Evolutionary conservation across 2,888 invertebrate genomes (phyloP), one percentile per base, ranked within the genome.

Genomic region (Thymelicus sylvestris): DNA sequence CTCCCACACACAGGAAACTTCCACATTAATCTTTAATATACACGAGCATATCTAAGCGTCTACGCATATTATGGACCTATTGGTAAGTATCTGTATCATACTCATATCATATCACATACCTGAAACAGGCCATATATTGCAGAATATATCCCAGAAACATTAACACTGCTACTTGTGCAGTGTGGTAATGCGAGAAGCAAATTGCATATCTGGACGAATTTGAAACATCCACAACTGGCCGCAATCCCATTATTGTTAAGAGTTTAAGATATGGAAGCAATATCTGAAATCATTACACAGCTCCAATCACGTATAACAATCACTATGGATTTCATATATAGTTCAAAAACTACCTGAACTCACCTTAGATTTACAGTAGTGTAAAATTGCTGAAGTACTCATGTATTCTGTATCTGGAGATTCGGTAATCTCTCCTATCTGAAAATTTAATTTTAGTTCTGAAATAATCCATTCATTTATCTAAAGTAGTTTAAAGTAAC

Each of bases 361-460:
- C 83, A 95, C 95, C 93, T 97, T 97, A 69, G 95, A 95, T 91
- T 97, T 97, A 92, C 97, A 97, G 82, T 97, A 97, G 84, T 95
- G 95, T 83, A 97, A 94, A 76, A 97, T 95, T 10, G 97, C 96
- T 12, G 97, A 97, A 44, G 97, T 97, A 79, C 96, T 97, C 86
- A 96, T 94, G 77, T 95, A 95, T 77, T 95, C 95, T 55, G 95
- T 94, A 81, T 95, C 95, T 73, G 96, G 95, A 74, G 95, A 95
- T 81, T 96, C 96, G 0, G 95, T 94, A 78, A 96, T 95, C 87
- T 96, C 96, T 73, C 96, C 96, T 78, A 96, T 95, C 96, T 96
- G 85, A 74, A 86, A 86, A 66, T 68, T 10, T 24, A 61, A 50
- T 12, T 6, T 12, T 62, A 62, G 0, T 55, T 47, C 5, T 38